Base-by-base conservation (phyloP, 1,140 invertebrate genomes). In the Microvelia longipes region DNA sequence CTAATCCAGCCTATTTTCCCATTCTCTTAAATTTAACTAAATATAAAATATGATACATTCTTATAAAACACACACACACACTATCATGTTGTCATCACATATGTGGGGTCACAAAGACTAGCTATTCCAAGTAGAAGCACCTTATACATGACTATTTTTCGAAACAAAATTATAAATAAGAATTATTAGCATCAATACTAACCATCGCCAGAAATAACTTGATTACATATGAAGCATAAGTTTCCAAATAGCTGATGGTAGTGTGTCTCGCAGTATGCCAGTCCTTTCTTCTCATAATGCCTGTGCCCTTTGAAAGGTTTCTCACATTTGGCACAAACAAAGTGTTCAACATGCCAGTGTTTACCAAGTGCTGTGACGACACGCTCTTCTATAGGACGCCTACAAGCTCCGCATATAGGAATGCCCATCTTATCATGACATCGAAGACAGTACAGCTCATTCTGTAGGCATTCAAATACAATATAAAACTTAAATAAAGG, bases 331-430 rank as follows among this genome's bases (percentile, higher is more conserved):
- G 96, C 96, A 81, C 97, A 99, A 0, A 98, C 97, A 83, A 99
- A 99, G 83, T 99, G 97, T 87, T 98, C 97, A 19, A 99, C 96
- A 82, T 99, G 97, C 96, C 96, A 99, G 77, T 98, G 93, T 81
- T 99, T 99, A 2, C 96, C 95, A n/a, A 98, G 80, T 24, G 96
- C 96, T 27, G 94, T 98, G 2, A 98, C 94, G 19, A 98, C 94
- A 65, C 96, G 83, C 79, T 98, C 96, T 80, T 98, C 95, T 72
- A 98, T 96, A 0, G 95, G 95, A 25, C 95, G 87, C 28, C 96
- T 88, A 80, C 96, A 98, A 66, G 96, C 96, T 30, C 96, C 96
- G 80, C 96, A 99, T 74, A 99, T 98, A 25, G 91, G 91, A 66
- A 94, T 90, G 26, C 97, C 97, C 96, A 99, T 98, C 82, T 98